Percentiles rank a stretch among this genome's conserved stretches.
Conservation (phyloP, 2,888 invertebrate species). For the Acrobasis consociella region DNA sequence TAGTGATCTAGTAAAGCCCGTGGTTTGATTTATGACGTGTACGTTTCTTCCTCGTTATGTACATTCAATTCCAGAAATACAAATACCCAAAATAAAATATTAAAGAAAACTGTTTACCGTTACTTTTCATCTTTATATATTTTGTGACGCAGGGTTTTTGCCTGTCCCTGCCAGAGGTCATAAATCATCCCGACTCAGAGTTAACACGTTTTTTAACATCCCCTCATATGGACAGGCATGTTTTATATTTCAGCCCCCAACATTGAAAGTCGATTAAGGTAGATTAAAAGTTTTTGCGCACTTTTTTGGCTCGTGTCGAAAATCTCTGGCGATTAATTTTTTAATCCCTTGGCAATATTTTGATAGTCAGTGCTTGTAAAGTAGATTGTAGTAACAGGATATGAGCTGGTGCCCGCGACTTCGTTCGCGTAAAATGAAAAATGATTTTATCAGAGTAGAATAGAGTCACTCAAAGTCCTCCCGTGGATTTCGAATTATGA, state of each 20-base stretch:
- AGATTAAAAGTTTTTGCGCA: slow-evolving; percentile 19
- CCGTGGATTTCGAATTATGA: too few relatives aligned
- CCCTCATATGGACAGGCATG: slow-evolving; percentile 30
- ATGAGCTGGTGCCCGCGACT: too few relatives aligned
- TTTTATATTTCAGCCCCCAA: slow-evolving; percentile 31
- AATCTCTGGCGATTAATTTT: neutral
- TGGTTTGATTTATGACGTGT: too few relatives aligned
- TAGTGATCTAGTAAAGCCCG: too few relatives aligned
- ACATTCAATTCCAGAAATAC: too few relatives aligned
- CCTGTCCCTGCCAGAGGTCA: slow-evolving; percentile 37
- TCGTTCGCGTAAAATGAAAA: too few relatives aligned
- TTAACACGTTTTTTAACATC: slow-evolving; percentile 49
- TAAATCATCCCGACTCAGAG: slow-evolving; percentile 45
- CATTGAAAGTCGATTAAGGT: slow-evolving; percentile 34
- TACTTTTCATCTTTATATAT: neutral
- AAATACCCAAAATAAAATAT: too few relatives aligned
- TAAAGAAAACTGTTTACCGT: neutral
- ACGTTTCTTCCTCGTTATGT: too few relatives aligned
- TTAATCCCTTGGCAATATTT: neutral
- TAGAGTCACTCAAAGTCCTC: too few relatives aligned
- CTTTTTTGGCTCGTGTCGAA: neutral
- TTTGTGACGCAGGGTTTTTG: slow-evolving; percentile 27
- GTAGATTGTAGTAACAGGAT: too few relatives aligned
- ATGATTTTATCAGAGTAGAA: too few relatives aligned
- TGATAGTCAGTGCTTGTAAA: too few relatives aligned